Evolutionary conservation across 2,797 vertebrate species (phyloP).

Genomic region (Sebastes matsubarae): DNA sequence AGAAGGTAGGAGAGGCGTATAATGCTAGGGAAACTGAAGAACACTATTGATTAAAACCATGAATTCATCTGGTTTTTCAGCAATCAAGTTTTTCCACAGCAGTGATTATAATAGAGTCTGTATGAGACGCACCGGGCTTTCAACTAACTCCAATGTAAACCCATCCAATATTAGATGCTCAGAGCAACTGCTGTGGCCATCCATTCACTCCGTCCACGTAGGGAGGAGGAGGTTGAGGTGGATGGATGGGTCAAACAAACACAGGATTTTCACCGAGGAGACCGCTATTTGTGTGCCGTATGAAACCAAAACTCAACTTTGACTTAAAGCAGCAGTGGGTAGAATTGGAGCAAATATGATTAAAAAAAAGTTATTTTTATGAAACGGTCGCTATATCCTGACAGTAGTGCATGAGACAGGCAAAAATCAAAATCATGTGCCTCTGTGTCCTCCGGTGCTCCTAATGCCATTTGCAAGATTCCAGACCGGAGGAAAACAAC

Average conservation of each 20-base stretch:
- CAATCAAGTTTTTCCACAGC: not conserved
- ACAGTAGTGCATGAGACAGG: not conserved
- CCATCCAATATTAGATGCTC: too few species aligned
- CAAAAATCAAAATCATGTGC: too few species aligned
- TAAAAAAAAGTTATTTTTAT: not conserved
- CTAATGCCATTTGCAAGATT: too few species aligned
- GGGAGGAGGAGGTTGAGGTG: not conserved
- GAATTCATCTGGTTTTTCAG: conserved; percentile 15
- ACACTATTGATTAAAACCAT: conserved; percentile 34
- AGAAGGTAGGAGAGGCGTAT: not conserved
- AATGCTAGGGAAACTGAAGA: conserved; percentile 20
- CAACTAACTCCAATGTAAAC: not conserved
- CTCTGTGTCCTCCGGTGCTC: too few species aligned
- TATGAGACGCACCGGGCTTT: not conserved
- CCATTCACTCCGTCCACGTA: not conserved
- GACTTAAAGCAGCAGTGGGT: not conserved
- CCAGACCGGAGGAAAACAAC: not conserved
- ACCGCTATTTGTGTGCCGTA: too few species aligned
- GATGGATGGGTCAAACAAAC: not conserved
- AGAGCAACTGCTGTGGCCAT: not conserved
- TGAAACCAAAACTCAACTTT: too few species aligned
- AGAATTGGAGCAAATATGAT: not conserved
- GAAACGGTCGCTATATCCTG: not conserved
- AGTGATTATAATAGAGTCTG: not conserved
- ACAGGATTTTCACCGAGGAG: not conserved